These are phyloP conservation scores for Saturnia pavonia DNA, from an alignment of 2,888 invertebrate genomes.

Conservation along the genomic window DNA sequence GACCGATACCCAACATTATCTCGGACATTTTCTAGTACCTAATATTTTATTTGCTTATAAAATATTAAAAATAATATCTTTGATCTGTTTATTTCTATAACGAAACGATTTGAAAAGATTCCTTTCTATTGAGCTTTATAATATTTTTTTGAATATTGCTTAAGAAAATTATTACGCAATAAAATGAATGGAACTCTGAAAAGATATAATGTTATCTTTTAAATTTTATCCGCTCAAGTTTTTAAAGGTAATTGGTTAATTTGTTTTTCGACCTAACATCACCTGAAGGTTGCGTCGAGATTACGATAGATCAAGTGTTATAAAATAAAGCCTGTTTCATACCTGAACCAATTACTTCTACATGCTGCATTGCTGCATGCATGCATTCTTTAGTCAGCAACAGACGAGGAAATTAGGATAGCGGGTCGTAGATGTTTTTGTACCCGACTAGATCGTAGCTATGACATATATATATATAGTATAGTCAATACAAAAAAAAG, in stretches of 20 bases:
- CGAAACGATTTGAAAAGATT: constrained; percentile 35
- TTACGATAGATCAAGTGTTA: too few relatives aligned
- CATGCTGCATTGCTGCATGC: background rate
- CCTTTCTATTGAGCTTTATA: constrained; percentile 23
- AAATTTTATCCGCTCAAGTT: background rate
- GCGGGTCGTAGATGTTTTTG: background rate
- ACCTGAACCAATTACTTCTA: background rate
- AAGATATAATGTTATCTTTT: background rate
- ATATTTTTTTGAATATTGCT: constrained; percentile 16
- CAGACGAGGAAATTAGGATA: background rate
- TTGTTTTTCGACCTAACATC: background rate
- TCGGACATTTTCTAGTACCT: constrained; percentile 69
- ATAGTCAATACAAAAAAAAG: too few relatives aligned
- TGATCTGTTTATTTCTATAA: constrained; percentile 56
- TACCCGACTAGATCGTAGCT: background rate
- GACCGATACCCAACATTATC: constrained; percentile 58
- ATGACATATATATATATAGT: too few relatives aligned
- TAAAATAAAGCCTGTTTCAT: too few relatives aligned
- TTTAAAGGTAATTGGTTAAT: background rate
- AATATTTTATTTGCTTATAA: constrained; percentile 70
- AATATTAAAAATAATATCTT: constrained; percentile 52
- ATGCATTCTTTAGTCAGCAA: background rate
- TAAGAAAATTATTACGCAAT: background rate
- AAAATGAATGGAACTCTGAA: background rate
- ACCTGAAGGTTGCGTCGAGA: too few relatives aligned